Conservation (phyloP, 2,797 vertebrate species). For the Macropodus opercularis region DNA sequence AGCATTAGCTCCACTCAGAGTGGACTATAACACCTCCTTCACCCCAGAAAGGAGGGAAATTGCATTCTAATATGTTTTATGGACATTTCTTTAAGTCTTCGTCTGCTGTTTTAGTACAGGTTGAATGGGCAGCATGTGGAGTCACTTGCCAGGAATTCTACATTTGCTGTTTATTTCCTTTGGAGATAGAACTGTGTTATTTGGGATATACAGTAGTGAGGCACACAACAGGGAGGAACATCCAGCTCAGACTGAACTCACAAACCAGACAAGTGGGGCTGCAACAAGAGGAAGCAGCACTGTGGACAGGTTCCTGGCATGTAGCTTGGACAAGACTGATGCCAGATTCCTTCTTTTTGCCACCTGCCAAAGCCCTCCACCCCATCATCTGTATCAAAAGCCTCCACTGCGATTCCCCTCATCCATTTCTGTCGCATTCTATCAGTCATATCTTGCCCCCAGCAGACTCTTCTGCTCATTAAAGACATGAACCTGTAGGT, state of each 20-base stretch:
- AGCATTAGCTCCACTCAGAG: conserved; percentile 17
- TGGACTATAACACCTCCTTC: conserved; percentile 38
- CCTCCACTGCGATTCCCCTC: conserved; percentile 53
- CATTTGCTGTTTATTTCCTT: conserved; percentile 89
- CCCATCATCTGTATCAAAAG: conserved; percentile 62
- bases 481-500: conserved; percentile 75
- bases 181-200: conserved; percentile 87
- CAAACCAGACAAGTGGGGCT: conserved; percentile 27
- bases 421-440: conserved; percentile 55
- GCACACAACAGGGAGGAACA: conserved; percentile 57
- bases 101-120: conserved; percentile 42
- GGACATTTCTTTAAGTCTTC: conserved; percentile 11
- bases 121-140: conserved; percentile 86
- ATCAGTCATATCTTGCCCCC: conserved; percentile 74
- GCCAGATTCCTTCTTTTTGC: conserved; percentile 68
- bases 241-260: conserved; percentile 56
- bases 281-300: conserved; percentile 50
- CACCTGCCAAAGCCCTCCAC: conserved; percentile 55
- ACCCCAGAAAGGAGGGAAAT: conserved; percentile 34
- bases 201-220: conserved; percentile 78
- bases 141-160: conserved; percentile 91
- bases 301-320: conserved; percentile 55
- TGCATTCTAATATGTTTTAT: conserved; percentile 3
- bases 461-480: conserved; percentile 74
- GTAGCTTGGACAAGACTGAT: conserved; percentile 35